A percentile compares a stretch with the other conserved stretches of the same genome.
Conservation (phyloP, 2,113 vertebrate species). For the Tringa solitaria region DNA sequence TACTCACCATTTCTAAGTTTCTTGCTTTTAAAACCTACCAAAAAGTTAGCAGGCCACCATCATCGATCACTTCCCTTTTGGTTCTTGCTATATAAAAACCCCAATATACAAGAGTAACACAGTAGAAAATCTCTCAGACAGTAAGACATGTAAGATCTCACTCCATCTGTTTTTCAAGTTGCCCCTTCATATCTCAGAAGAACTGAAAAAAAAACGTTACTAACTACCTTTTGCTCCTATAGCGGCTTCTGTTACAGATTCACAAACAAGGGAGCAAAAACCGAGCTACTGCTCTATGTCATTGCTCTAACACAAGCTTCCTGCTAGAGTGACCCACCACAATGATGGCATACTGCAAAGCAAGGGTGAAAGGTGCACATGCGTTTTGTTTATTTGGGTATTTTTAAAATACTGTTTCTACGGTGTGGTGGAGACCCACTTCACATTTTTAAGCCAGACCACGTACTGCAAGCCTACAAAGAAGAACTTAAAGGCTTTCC, state of each 20-base stretch:
- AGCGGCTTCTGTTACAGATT: neutral
- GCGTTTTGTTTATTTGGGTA: neutral
- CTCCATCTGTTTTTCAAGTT: neutral
- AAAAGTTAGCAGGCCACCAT: neutral
- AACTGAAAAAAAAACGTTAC: neutral
- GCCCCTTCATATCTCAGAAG: rapidly evolving
- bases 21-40: neutral
- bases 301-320: neutral
- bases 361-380: neutral
- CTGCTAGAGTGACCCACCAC: neutral
- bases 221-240: neutral
- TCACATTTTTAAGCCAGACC: neutral
- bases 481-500: neutral
- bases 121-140: neutral
- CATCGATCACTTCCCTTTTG: neutral
- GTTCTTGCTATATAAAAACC: neutral
- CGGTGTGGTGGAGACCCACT: neutral
- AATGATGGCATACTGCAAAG: neutral
- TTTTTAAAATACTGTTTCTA: neutral
- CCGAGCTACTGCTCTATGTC: neutral
- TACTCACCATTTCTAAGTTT: neutral
- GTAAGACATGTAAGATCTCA: neutral
- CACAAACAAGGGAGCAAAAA: neutral
- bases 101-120: neutral
- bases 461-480: neutral